These are phyloP conservation scores for Encarsia formosa DNA, from an alignment of 2,888 invertebrate genomes.

Conservation along the genomic window DNA sequence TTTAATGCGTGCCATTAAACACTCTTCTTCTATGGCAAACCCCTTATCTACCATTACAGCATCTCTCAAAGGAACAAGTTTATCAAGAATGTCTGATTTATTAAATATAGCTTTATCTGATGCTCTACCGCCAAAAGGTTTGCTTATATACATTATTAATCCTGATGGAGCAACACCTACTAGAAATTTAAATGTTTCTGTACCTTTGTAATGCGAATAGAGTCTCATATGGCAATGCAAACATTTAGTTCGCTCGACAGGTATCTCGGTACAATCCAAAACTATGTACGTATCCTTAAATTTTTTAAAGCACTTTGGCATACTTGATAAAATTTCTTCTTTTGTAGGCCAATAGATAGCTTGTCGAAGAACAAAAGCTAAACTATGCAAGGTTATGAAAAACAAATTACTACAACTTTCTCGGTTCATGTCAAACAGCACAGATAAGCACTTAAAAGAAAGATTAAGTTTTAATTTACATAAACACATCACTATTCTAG, in stretches of 20 bases:
- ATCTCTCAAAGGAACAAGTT: slow-evolving; percentile 10
- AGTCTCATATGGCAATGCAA: background rate
- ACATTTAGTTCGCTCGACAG: background rate
- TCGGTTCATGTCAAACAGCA: background rate
- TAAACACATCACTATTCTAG: background rate
- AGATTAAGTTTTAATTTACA: background rate
- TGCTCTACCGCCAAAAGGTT: slow-evolving; percentile 11
- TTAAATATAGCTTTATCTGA: slow-evolving; percentile 16
- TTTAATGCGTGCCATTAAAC: background rate
- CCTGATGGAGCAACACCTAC: background rate
- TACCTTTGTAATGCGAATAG: background rate
- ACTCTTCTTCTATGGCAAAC: background rate
- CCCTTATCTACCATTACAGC: slow-evolving; percentile 22
- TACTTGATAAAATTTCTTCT: background rate
- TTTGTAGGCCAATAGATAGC: background rate
- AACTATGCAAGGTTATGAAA: background rate
- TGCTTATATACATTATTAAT: slow-evolving; percentile 3
- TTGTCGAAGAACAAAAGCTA: background rate
- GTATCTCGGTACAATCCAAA: background rate
- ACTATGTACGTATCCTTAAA: background rate
- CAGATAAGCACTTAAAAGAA: background rate
- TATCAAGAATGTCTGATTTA: slow-evolving; percentile 7
- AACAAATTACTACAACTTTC: background rate
- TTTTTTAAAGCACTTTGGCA: background rate
- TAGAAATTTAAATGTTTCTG: background rate